Percentiles rank a stretch among this genome's conserved stretches.
Evolutionary conservation across 2,113 vertebrate genomes (phyloP).

Genomic region (Perca flavescens): DNA sequence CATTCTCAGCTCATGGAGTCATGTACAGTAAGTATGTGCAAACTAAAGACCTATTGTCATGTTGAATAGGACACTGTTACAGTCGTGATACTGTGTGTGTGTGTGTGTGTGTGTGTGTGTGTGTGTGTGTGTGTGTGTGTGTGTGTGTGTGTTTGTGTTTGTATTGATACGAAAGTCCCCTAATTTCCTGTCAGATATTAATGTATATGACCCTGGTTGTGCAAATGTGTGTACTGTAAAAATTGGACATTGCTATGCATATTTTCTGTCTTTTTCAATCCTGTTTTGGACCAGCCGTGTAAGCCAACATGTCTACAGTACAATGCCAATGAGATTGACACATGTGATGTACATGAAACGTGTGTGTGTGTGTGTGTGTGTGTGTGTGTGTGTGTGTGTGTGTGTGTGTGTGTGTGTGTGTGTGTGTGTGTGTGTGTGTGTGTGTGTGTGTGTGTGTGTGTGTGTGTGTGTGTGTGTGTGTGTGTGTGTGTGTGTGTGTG

Average conservation of each 20-base stretch:
- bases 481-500: too few species aligned
- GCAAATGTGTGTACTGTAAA: slow-evolving; percentile 28
- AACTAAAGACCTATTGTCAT: slow-evolving; percentile 49
- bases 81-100: slow-evolving; percentile 1
- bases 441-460: slow-evolving; percentile 16
- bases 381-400: background rate
- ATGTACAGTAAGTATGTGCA: slow-evolving; percentile 27
- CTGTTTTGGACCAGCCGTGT: slow-evolving; percentile 6
- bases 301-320: slow-evolving; percentile 21
- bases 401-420: background rate
- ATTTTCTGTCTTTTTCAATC: slow-evolving; percentile 15
- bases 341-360: slow-evolving; percentile 40
- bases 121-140: background rate
- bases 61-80: slow-evolving; percentile 37
- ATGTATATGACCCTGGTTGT: slow-evolving; percentile 29
- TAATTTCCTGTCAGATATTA: slow-evolving; percentile 40
- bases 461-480: background rate
- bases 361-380: too few species aligned
- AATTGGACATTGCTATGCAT: slow-evolving; percentile 15
- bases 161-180: slow-evolving; percentile 20
- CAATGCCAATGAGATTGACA: slow-evolving; percentile 39
- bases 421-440: too few species aligned
- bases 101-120: slow-evolving; percentile 4
- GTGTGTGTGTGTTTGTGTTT: slow-evolving; percentile 4
- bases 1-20: slow-evolving; percentile 33